phyloP scores from a whole-genome alignment of 2,113 vertebrate species.

The Pituophis catenifer region DNA sequence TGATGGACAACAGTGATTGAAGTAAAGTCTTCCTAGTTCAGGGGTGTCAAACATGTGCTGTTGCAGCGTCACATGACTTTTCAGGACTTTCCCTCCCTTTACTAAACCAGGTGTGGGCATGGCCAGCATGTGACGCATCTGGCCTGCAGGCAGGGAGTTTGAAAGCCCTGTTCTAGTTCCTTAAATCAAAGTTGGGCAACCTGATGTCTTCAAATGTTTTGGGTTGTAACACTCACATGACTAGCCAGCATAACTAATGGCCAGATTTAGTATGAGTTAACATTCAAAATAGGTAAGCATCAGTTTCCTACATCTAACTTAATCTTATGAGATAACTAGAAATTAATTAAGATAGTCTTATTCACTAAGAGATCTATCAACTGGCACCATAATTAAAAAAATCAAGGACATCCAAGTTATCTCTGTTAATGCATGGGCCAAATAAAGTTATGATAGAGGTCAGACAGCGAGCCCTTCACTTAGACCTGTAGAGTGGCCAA shows the following conservation, averaged over 20 bases:
- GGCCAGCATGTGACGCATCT: too few relatives aligned
- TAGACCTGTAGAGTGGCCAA: background rate
- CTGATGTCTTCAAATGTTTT: background rate
- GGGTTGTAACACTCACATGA: background rate
- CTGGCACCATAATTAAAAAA: background rate
- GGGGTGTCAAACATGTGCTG: too few relatives aligned
- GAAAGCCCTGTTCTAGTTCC: background rate
- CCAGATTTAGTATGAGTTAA: background rate
- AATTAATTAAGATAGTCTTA: background rate
- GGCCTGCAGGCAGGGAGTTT: too few relatives aligned
- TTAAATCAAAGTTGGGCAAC: background rate
- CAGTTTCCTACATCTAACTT: too few relatives aligned
- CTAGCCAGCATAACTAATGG: background rate
- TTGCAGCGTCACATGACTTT: too few relatives aligned
- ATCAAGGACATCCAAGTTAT: background rate
- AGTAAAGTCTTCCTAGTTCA: background rate
- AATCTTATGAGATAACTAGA: background rate
- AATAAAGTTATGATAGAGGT: background rate
- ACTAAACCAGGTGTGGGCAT: too few relatives aligned
- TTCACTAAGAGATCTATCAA: background rate
- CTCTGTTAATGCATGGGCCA: background rate
- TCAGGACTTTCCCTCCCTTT: too few relatives aligned
- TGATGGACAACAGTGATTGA: background rate
- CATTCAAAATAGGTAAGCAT: background rate
- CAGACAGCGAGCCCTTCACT: background rate